Evolutionary conservation across 2,888 invertebrate genomes (phyloP), one percentile per base, ranked within the genome.

Genomic region (Anthrax anthrax): DNA sequence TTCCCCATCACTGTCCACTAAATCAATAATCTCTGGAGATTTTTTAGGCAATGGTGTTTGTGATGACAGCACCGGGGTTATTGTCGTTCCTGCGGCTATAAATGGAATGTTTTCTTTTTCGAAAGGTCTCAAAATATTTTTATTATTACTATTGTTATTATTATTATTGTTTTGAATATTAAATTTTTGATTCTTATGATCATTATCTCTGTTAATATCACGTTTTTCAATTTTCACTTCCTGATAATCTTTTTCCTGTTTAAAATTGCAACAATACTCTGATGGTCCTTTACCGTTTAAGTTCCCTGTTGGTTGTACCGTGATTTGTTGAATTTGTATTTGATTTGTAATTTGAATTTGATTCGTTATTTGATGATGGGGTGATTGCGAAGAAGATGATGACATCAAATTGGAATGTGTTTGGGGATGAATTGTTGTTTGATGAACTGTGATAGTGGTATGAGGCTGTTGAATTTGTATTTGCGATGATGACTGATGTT

Each of bases 301-400:
- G 42, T 43, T 41, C 10, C 39, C 39, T 41, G 34, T 46, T 9
- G 49, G 51, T 38, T 51, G 52, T 10, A 53, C 49, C 4, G 54
- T 55, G 3, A 55, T 51, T 41, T 54, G 54, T 42, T 54, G 54
- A n/a, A 54, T 54, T 46, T 54, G 52, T 27, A 54, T 54, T 48
- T 54, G 54, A 48, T 54, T 54, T 13, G 54, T 52, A 13, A 54
- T 54, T 49, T 55, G 53, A 23, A 53, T 54, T 47, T 52, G 51
- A 47, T 51, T 51, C 12, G 51, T 47, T 16, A 49, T 47, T 17
- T 47, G 47, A 42, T 44, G 47, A 16, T 43, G 47, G 3, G 9
- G 13, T 12, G 29, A 12, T 12, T 8, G 3, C 12, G 29, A 12
- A 12, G 29, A 12, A 36, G 44, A 27, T 19, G 34, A 43, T n/a